These are phyloP conservation scores for Pseudochaenichthys georgianus DNA, from an alignment of 2,797 vertebrate species.

Conservation along the genomic window DNA sequence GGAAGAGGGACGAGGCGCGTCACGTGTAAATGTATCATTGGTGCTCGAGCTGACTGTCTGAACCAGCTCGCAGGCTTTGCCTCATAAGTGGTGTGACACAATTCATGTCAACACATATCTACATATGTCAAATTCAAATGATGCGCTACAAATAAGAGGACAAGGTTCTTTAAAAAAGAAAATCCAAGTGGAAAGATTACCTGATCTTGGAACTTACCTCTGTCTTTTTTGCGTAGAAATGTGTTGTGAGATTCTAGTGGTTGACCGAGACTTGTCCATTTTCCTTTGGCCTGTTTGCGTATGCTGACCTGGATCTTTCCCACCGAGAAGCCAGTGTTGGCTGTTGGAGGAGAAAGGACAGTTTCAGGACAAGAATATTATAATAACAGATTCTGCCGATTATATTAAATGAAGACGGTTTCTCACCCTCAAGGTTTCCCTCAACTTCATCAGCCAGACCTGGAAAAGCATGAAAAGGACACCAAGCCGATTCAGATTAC, in stretches of 20 bases:
- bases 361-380: neutral
- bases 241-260: slow-evolving; percentile 87
- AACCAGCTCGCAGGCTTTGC: no score
- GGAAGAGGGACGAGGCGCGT: no score
- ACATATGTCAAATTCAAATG: neutral
- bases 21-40: no score
- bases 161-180: no score
- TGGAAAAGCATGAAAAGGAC: slow-evolving; percentile 61
- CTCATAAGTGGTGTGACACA: neutral
- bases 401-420: neutral
- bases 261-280: slow-evolving; percentile 89
- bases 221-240: slow-evolving; percentile 84
- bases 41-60: no score
- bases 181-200: neutral
- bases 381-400: neutral
- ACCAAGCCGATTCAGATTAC: neutral
- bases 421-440: slow-evolving; percentile 86
- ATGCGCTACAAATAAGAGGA: neutral
- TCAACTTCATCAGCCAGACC: slow-evolving; percentile 87
- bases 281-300: slow-evolving; percentile 82
- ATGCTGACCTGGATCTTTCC: slow-evolving; percentile 93
- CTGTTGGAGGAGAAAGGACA: slow-evolving; percentile 60
- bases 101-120: neutral
- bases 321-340: slow-evolving; percentile 77
- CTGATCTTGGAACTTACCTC: slow-evolving; percentile 80